Evolutionary conservation across 2,888 invertebrate genomes (phyloP), one percentile per base, ranked within the genome.

Genomic region (Amiota mariae): DNA sequence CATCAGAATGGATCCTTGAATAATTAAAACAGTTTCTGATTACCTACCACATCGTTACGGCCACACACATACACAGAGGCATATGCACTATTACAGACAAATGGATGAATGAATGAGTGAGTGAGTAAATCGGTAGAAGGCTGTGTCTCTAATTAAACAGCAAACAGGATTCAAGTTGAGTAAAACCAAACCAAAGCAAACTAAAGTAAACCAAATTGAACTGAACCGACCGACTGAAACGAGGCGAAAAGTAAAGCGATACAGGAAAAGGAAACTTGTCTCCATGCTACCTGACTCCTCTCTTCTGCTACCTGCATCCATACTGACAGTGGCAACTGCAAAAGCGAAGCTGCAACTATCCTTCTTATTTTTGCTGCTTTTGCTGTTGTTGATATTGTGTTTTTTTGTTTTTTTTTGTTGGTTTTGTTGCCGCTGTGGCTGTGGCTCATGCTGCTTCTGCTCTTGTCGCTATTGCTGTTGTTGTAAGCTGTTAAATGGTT

Each of bases 1-100:
- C 88, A 88, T 88, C 88, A 88, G 85, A 86, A 86, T 86, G 85
- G 88, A 88, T 88, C 87, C 88, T 88, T 89, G 88, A 88, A 88
- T 88, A 89, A 88, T 88, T 88, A 89, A 88, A 86, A 82, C 85
- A 85, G 88, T 84, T 88, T 88, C 89, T 88, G 89, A 88, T 88
- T 88, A 88, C 89, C 87, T 87, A 85, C 85, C 87, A 81, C 84
- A 85, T 85, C 85, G 86, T 84, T 82, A 84, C 83, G 81, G 80
- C 81, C 81, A 81, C 82, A 82, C 78, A 79, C 82, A 82, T 77
- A 79, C 80, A 79, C 80, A 81, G 79, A 77, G 76, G 75, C 77
- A 79, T 74, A 76, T 59, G 73, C 56, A 70, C 67, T 49, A 57
- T 15, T 68, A 47, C 70, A 61, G n/a, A 63, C 49, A 15, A n/a